Evolutionary conservation across 2,113 vertebrate species (phyloP), one percentile per base, ranked within the genome.

Genomic region (Tiliqua scincoides): DNA sequence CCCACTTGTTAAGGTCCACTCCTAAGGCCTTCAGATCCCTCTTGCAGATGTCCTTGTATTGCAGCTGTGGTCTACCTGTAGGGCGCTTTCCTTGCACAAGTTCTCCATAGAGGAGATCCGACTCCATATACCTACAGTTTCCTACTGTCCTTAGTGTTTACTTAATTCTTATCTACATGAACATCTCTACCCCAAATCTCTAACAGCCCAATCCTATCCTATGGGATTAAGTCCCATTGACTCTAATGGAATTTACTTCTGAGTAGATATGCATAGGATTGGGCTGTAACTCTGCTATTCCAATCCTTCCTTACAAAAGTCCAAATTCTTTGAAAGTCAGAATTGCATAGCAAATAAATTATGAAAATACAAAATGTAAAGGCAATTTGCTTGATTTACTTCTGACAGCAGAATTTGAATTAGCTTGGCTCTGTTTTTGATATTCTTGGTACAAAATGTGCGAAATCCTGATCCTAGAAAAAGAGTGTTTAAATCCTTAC

Each of bases 331-430:
- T 23, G 62, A 18, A 30, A 25, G 23, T 15, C 23, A 57, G 40
- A 74, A 83, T n/a, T 62, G 40, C 62, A 8, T 11, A 27, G 25
- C 21, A 74, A 74, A 71, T n/a, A 83, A 43, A 61, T 30, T 37
- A 48, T n/a, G 25, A 74, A 83, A 73, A 52, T 82, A 32, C 27
- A 82, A 70, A 68, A 73, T 18, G 4, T 72, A 59, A 83, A 40
- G 52, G 52, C n/a, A 9, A 73, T 83, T 73, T 83, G 54, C 25
- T 83, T 83, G 32, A 30, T 62, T 74, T 83, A 57, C 82, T 74
- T 83, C 62, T 43, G 37, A n/a, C 35, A 83, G 25, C 70, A 74
- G 18, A 48, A 83, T 61, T 48, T 74, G 9, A 70, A 62, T 83
- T 57, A 62, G 6, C 7, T 61, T 83, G 82, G 70, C 71, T n/a